phyloP scores from a whole-genome alignment of 2,888 invertebrate species.

The Argyra leucocephala region DNA sequence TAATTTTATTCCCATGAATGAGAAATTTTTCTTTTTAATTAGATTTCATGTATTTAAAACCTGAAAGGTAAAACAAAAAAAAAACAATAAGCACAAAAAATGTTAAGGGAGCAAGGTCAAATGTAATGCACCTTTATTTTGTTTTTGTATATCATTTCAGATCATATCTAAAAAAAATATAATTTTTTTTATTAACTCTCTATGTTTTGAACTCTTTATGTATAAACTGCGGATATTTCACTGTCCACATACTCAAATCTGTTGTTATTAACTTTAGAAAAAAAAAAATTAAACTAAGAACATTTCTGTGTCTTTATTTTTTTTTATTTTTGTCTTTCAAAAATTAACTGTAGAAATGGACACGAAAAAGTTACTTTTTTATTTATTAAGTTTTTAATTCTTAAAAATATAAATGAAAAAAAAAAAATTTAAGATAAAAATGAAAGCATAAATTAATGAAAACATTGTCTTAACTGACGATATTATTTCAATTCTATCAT shows the following conservation, averaged over 20 bases:
- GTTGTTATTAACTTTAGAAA: no score
- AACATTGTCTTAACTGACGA: not conserved
- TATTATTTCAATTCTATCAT: no score
- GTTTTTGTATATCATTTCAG: not conserved
- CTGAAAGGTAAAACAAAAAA: not conserved
- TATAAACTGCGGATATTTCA: no score
- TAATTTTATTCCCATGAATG: conserved; percentile 1
- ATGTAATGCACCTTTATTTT: not conserved
- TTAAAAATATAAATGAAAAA: not conserved
- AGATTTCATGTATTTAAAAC: not conserved
- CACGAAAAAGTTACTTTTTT: not conserved
- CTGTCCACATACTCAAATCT: no score
- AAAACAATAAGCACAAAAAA: not conserved
- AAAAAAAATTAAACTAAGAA: no score
- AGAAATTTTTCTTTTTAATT: not conserved
- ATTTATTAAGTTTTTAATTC: not conserved
- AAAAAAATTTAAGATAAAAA: not conserved
- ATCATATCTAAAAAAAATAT: not conserved
- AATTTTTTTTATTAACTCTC: no score
- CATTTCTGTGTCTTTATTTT: not conserved
- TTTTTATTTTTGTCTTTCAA: no score
- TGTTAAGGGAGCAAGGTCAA: conserved; percentile 4
- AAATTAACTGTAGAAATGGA: not conserved
- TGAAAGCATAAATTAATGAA: not conserved
- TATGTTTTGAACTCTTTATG: no score